Base-by-base conservation (phyloP, 1,140 invertebrate genomes). In the Temnothorax curvispinosus region DNA sequence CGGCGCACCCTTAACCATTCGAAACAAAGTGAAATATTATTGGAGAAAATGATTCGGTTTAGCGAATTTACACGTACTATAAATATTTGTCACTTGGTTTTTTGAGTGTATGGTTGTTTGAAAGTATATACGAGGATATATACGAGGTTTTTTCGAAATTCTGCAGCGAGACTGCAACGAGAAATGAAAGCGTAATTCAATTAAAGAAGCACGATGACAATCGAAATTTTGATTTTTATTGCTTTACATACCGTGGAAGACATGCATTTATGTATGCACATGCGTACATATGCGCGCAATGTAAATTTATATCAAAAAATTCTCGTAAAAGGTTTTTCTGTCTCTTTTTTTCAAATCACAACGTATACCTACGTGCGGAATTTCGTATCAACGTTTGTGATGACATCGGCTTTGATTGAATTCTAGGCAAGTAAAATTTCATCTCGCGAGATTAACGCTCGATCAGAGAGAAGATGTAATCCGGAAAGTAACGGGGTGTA, bases 371-470 rank as follows among this genome's bases (percentile, higher is more conserved):
- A 27, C 27, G 9, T n/a, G 27, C 44, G 13, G 35, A 80, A 54
- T 67, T 67, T 67, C 32, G 18, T 54, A 54, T 67, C 32, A 27
- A 62, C 47, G 35, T 27, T 64, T 67, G 35, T 13, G 62, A 52
- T 62, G 80, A 50, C 67, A 64, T 60, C 27, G 44, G 41, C 38
- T 47, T 60, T 74, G 69, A 62, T 84, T 74, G 80, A 84, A 84
- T 74, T 84, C 21, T 54, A 44, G 21, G 21, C 21, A 38, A 56
- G 11, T 44, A 56, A 71, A 81, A 58, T 71, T 81, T 81, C 18
- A 81, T 58, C 50, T 50, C 69, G 54, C 69, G 69, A 84, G 41
- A 84, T 84, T 84, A 84, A 84, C 80, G 41, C 32, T 5, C n/a
- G 71, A 50, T 60, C 54, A 38, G 21, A 72, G 56, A 18, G 21